These are phyloP conservation scores for Drosophila arawakana DNA, from an alignment of 1,140 invertebrate species.

Conservation along the genomic window DNA sequence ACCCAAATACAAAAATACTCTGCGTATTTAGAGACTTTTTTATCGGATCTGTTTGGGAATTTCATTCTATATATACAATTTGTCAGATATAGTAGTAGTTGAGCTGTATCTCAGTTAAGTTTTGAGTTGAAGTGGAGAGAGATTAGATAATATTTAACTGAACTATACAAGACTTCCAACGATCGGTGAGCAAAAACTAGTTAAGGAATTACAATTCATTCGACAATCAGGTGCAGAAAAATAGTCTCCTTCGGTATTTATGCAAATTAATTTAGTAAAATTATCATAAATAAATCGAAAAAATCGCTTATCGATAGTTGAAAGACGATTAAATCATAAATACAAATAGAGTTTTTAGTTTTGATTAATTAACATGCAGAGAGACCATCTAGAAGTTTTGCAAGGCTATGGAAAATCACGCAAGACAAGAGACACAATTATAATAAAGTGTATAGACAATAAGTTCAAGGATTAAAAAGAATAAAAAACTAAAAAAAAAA, in stretches of 20 bases:
- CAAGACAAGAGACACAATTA: constrained; percentile 65
- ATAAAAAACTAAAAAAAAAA: constrained; percentile 20
- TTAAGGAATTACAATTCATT: constrained; percentile 72
- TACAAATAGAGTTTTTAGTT: constrained; percentile 20
- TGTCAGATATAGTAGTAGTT: neutral
- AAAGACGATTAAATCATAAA: constrained; percentile 20
- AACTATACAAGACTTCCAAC: constrained; percentile 32
- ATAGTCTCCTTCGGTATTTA: constrained; percentile 50
- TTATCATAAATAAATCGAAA: constrained; percentile 6
- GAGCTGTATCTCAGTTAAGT: constrained; percentile 21
- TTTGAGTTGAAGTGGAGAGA: neutral
- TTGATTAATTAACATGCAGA: constrained; percentile 63
- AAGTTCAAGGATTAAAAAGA: constrained; percentile 15
- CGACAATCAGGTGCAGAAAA: constrained; percentile 74
- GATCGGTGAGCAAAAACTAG: constrained; percentile 53
- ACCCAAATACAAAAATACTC: constrained; percentile 1
- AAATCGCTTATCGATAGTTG: constrained; percentile 4
- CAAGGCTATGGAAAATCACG: constrained; percentile 74
- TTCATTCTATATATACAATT: constrained; percentile 8
- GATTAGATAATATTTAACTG: constrained; percentile 26
- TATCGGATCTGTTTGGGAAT: constrained; percentile 14
- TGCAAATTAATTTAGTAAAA: constrained; percentile 57
- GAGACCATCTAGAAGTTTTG: constrained; percentile 69
- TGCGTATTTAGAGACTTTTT: neutral
- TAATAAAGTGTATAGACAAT: constrained; percentile 34